Conservation (phyloP, 64 coral and sea anemone species). For the Pocillopora verrucosa region DNA sequence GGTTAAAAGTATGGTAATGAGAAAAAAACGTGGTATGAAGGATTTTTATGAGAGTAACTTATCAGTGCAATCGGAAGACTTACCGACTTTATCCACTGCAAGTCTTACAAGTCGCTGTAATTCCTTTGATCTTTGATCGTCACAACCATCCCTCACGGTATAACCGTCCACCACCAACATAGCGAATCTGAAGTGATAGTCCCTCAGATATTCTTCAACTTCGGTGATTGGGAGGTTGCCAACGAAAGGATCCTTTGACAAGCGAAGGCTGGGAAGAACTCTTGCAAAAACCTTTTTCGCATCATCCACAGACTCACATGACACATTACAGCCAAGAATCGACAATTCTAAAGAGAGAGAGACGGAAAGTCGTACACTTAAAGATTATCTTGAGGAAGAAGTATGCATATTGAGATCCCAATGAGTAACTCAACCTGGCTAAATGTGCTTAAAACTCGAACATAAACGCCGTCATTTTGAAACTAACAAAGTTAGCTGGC, state of each 20-base stretch:
- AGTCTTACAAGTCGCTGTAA: not conserved
- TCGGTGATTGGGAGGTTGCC: not conserved
- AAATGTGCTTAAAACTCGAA: too few relatives aligned
- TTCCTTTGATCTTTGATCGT: not conserved
- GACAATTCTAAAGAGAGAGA: not conserved
- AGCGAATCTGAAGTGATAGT: not conserved
- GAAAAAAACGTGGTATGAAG: too few relatives aligned
- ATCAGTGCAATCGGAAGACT: not conserved
- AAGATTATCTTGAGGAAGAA: too few relatives aligned
- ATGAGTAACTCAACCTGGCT: too few relatives aligned
- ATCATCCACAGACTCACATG: not conserved
- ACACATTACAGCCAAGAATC: constrained; percentile 1
- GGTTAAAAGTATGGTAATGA: too few relatives aligned
- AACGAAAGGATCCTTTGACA: not conserved
- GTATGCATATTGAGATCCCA: too few relatives aligned
- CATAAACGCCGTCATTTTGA: too few relatives aligned
- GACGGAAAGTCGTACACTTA: not conserved
- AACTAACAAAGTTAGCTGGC: too few relatives aligned
- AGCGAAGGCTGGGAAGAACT: not conserved
- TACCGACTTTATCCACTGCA: not conserved
- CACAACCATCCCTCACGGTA: not conserved
- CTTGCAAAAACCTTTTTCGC: not conserved
- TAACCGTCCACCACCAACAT: constrained; percentile 9
- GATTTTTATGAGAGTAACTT: too few relatives aligned
- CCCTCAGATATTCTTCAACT: not conserved